Evolutionary conservation across 2,888 invertebrate species (phyloP), one percentile per base, ranked within the genome.

Genomic region (Linhomoeus sp.): DNA sequence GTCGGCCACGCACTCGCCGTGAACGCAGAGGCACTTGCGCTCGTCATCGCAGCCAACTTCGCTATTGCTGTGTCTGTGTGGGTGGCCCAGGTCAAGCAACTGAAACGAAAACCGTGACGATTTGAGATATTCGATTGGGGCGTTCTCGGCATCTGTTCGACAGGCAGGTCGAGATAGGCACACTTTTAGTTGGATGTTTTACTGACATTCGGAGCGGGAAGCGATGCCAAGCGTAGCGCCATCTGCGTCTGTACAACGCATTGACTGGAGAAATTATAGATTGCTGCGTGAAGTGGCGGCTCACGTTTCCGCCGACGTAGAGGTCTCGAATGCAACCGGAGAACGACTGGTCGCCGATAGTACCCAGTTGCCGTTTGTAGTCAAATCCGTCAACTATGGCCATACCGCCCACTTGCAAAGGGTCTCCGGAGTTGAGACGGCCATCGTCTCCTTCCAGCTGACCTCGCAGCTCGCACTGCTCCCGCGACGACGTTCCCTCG

Each of bases 311-410:
- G 64, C 97, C 92, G 64, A 94, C 88, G 61, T 88, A 79, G 43
- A 97, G 72, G 66, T 97, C 90, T 58, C 85, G 75, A 51, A 97
- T 82, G 68, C 97, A 97, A 15, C 97, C 97, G 63, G 85, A 83
- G 65, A 94, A 92, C 23, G 82, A 81, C 68, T 37, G 47, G 20
- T 42, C 25, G 26, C 46, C 29, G 12, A 51, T 49, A 5, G 56
- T 51, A 15, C 47, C 45, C 5, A 48, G 36, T 9, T 55, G 56
- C 37, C 55, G 54, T 33, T 50, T 49, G 43, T 52, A 52, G 15
- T n/a, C n/a, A n/a, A n/a, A n/a, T n/a, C 23, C 12, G 55, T 35
- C 19, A 51, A 51, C 23, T 51, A 50, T n/a, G 51, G 49, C 84
- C 20, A 86, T 70, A 12, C 90, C 90, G 47, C 97, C 97, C 49